Evolutionary conservation across 2,113 vertebrate genomes (phyloP).

Genomic region (Bothrops jararaca): DNA sequence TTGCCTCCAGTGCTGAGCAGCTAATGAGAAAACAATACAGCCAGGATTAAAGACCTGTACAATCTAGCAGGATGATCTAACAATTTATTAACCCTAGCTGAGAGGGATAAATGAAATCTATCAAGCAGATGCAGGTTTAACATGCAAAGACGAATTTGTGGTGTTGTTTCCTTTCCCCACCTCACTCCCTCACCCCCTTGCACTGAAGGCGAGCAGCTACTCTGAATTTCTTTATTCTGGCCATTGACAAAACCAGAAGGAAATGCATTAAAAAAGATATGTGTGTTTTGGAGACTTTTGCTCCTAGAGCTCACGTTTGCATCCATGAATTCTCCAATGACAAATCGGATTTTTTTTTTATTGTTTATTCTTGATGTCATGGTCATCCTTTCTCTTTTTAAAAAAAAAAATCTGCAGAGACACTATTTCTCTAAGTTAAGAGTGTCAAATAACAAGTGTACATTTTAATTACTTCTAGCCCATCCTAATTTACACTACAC

Average conservation of each 20-base stretch:
- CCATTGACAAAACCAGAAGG: conserved; percentile 1
- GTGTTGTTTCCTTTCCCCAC: neutral
- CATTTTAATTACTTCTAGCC: neutral
- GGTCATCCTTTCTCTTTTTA: neutral
- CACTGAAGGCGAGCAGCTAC: neutral
- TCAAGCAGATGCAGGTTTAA: conserved; percentile 64
- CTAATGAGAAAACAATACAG: conserved; percentile 94
- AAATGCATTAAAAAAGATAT: neutral
- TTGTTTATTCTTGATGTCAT: neutral
- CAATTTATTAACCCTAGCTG: conserved; percentile 69
- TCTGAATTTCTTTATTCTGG: neutral
- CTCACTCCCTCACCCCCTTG: neutral
- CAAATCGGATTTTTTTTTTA: neutral
- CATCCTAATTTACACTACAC: neutral
- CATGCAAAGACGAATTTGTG: conserved; percentile 9
- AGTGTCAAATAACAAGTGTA: neutral
- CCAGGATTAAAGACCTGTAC: conserved; percentile 80
- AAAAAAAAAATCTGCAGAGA: neutral
- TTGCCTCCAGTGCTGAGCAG: conserved; percentile 79
- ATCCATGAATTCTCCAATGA: neutral
- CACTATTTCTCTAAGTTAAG: neutral
- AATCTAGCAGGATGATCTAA: conserved; percentile 73
- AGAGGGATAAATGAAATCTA: conserved; percentile 65
- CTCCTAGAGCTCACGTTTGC: neutral
- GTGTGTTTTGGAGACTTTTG: neutral